Base-by-base conservation (phyloP, 2,797 vertebrate genomes). In the Tapirus indicus region DNA sequence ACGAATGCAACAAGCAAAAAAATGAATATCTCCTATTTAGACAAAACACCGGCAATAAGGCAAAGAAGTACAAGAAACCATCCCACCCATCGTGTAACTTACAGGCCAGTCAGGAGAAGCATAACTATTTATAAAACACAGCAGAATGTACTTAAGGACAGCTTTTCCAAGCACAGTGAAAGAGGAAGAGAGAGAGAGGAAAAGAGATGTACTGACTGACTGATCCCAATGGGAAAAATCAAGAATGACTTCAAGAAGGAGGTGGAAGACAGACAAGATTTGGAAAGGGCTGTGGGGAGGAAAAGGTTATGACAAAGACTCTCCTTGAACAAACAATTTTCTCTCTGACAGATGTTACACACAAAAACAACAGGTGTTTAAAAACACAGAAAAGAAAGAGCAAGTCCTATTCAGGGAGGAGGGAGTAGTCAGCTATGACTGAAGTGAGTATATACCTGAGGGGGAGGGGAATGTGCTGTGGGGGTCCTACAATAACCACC, bases 391-490 rank as follows among this genome's bases (percentile, higher is more conserved):
- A 83, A 72, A 79, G 12, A 87, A 49, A 35, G 7, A n/a, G 41
- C 6, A 14, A 60, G 14, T 2, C 8, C 16, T 25, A 12, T 16
- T 66, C 58, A 62, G 10, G 38, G 21, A 78, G 56, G 8, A 58
- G 23, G 1, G 27, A 18, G 35, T 5, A 78, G 71, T 47, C 25
- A 38, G 35, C 38, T 69, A 5, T 6, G 38, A 78, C 10, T 41
- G 38, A 27, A 3, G 4, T 11, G 35, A 66, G 29, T 10, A n/a
- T 41, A 2, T 0, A n/a, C 0, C 2, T 16, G 23, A n/a, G 35
- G 35, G 35, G 17, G 14, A 49, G 41, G 5, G 3, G 18, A 27
- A 7, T 1, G 3, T n/a, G 27, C 41, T 17, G 13, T 13, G 16
- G 16, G n/a, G 6, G 44, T 23, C 35, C 21, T 60, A n/a, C 38